Conservation (phyloP, 2,888 invertebrate species). For the Watsonalla cultraria region DNA sequence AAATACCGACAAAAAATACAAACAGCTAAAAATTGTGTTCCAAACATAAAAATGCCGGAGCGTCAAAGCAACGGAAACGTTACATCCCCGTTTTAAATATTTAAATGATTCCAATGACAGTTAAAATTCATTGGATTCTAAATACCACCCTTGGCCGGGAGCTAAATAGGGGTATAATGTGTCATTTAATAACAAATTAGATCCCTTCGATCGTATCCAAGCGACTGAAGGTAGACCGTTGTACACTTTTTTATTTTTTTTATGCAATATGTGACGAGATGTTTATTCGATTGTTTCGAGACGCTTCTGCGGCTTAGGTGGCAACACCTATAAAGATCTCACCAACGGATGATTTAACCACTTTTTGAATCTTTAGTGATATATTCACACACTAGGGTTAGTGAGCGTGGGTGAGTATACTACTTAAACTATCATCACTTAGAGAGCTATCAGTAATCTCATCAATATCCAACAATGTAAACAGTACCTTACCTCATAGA, state of each 20-base stretch:
- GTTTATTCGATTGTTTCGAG: background rate
- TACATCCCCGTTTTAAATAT: slow-evolving; percentile 54
- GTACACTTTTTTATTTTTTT: background rate
- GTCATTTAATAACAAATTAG: slow-evolving; percentile 76
- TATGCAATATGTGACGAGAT: background rate
- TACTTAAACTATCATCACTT: no score
- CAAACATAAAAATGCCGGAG: slow-evolving; percentile 18
- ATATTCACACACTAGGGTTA: no score
- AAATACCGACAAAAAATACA: slow-evolving; percentile 8
- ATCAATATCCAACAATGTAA: no score
- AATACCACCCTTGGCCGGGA: slow-evolving; percentile 49
- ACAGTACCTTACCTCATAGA: no score
- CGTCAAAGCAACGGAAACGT: slow-evolving; percentile 41
- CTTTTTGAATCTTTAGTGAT: no score
- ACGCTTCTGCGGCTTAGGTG: no score
- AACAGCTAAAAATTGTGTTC: slow-evolving; percentile 6
- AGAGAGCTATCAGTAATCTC: no score
- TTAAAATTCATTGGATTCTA: slow-evolving; percentile 69
- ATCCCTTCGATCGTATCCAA: slow-evolving; percentile 23
- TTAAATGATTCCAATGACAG: slow-evolving; percentile 57
- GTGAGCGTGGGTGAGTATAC: no score
- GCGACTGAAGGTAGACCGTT: background rate
- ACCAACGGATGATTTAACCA: no score
- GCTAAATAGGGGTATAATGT: slow-evolving; percentile 61
- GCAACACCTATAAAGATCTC: no score